These are phyloP conservation scores for Diacarnus erythraeanus DNA, from an alignment of 37 sponge, comb jelly and placozoan genomes.

Conservation along the genomic window DNA sequence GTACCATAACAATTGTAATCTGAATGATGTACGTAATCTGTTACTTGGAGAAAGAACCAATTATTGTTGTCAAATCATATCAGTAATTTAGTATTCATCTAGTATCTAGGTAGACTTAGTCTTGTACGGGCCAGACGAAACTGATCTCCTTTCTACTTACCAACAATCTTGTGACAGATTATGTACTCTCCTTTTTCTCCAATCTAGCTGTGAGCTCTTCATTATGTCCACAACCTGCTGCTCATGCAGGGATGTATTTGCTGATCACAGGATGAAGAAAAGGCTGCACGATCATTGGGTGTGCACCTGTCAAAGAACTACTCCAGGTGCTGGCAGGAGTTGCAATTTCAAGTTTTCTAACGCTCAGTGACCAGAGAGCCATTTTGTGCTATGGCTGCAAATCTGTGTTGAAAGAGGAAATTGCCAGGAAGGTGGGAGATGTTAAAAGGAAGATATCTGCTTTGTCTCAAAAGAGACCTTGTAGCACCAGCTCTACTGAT, in stretches of 20 bases:
- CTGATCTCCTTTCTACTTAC: too few species aligned
- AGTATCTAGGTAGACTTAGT: too few species aligned
- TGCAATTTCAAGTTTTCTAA: background rate
- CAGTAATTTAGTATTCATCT: too few species aligned
- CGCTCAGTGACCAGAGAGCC: background rate
- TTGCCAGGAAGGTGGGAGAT: background rate
- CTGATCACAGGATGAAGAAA: constrained; percentile 13
- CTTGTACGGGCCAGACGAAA: too few species aligned
- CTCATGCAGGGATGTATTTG: background rate
- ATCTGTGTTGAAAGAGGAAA: background rate
- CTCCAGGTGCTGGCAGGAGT: background rate
- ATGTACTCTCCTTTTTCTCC: background rate
- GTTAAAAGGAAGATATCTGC: background rate
- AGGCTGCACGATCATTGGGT: constrained; percentile 9
- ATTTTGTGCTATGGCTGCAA: constrained; percentile 17
- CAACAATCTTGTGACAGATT: too few species aligned
- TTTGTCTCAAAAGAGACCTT: background rate
- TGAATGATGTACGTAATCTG: too few species aligned
- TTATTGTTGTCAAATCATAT: too few species aligned
- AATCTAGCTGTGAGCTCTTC: too few species aligned
- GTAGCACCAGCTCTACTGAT: background rate
- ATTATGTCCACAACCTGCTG: background rate
- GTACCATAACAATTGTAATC: too few species aligned
- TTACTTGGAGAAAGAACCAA: too few species aligned
- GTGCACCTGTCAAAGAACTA: background rate